A percentile compares a stretch with the other conserved stretches of the same genome.
Conservation (phyloP, 2,797 vertebrate species). For the Pelodytes ibericus region DNA sequence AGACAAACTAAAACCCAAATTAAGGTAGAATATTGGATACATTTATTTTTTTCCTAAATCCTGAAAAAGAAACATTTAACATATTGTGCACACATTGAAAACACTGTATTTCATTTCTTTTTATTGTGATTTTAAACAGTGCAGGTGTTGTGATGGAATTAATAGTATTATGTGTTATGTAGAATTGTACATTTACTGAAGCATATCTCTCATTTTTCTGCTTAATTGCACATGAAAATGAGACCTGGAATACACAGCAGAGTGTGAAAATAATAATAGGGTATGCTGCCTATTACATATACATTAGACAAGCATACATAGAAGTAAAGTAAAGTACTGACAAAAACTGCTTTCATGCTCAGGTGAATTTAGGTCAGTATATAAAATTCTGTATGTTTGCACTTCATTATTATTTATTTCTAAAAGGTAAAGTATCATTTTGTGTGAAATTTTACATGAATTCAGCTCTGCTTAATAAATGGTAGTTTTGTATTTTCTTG, state of each 20-base stretch:
- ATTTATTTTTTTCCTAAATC: too few species aligned
- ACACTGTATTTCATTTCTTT: neutral
- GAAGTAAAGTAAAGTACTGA: constrained; percentile 7
- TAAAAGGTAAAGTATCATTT: neutral
- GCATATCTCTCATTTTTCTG: constrained; percentile 45
- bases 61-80: neutral
- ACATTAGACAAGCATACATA: constrained; percentile 25
- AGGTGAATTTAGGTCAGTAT: constrained; percentile 20
- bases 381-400: constrained; percentile 3
- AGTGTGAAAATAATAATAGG: constrained; percentile 24
- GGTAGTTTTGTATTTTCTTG: too few species aligned
- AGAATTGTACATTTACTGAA: constrained; percentile 43
- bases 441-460: too few species aligned
- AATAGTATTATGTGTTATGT: constrained; percentile 23
- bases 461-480: too few species aligned
- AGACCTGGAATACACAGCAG: constrained; percentile 40
- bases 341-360: neutral
- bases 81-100: neutral
- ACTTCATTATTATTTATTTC: neutral
- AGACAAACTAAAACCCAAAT: too few species aligned
- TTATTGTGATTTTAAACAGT: constrained; percentile 18
- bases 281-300: constrained; percentile 29
- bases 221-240: constrained; percentile 47
- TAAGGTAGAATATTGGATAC: too few species aligned
- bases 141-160: constrained; percentile 26